Evolutionary conservation across 2,113 vertebrate genomes (phyloP).

Genomic region (Oncorhynchus gorbuscha): DNA sequence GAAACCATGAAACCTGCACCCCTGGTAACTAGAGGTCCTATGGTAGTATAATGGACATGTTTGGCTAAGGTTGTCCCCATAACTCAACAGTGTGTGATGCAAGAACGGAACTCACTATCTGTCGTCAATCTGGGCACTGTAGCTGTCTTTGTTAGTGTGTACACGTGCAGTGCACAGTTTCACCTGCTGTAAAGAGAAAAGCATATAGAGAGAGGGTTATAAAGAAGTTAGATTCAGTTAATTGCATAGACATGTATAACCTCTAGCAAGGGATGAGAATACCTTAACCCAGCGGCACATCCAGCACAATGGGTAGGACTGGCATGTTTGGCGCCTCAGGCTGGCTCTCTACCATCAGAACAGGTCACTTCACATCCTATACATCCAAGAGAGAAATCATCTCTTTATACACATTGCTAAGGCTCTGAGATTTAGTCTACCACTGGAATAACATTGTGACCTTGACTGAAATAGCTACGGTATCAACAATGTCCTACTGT

Average conservation of each 20-base stretch:
- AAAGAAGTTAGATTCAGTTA: background rate
- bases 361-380: background rate
- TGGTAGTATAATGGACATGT: background rate
- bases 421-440: background rate
- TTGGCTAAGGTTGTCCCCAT: no score
- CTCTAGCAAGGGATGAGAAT: background rate
- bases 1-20: background rate
- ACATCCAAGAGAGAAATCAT: background rate
- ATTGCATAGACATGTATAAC: background rate
- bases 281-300: background rate
- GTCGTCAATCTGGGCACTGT: constrained; percentile 31
- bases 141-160: background rate
- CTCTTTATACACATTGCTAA: background rate
- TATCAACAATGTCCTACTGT: background rate
- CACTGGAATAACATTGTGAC: background rate
- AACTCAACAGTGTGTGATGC: background rate
- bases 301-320: background rate
- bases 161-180: background rate
- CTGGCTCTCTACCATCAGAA: background rate
- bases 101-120: constrained; percentile 45
- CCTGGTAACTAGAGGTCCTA: background rate
- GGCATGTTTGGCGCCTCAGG: background rate
- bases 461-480: background rate
- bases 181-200: background rate
- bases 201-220: background rate